A percentile compares a stretch with the other conserved stretches of the same genome.
These are phyloP conservation scores for Crocodylus rhombifer DNA, from an alignment of 2,797 vertebrate species.

Conservation along the genomic window DNA sequence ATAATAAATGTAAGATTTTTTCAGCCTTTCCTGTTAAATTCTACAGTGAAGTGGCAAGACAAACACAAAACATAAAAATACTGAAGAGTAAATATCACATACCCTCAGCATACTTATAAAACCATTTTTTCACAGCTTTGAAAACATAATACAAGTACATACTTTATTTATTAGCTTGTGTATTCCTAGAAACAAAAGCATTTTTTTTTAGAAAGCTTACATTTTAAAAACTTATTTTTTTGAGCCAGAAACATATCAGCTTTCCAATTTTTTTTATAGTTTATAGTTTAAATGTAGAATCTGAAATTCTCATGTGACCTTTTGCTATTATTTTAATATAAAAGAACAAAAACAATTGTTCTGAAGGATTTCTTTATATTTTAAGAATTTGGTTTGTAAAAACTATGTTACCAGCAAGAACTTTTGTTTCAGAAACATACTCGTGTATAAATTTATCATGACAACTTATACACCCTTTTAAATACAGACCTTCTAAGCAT, in stretches of 20 bases:
- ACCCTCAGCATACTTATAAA: conserved; percentile 28
- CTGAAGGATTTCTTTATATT: conserved; percentile 38
- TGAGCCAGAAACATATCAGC: not conserved
- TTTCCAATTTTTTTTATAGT: conserved; percentile 24
- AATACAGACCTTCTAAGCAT: conserved; percentile 21
- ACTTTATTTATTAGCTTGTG: conserved; percentile 34
- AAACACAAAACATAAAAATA: not conserved
- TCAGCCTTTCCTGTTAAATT: conserved; percentile 50
- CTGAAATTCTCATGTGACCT: not conserved
- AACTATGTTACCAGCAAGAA: not conserved
- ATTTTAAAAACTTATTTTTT: conserved; percentile 47
- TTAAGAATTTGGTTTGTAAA: not conserved
- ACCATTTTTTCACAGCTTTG: conserved; percentile 27
- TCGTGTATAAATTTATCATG: conserved; percentile 26
- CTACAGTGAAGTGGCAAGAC: conserved; percentile 9
- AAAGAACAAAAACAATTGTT: conserved; percentile 33
- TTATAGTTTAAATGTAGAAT: conserved; percentile 11
- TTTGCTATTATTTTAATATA: conserved; percentile 9
- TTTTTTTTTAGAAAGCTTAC: conserved; percentile 17
- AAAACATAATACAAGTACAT: conserved; percentile 54
- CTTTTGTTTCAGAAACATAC: conserved; percentile 29
- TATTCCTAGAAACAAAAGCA: conserved; percentile 53
- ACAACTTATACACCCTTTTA: not conserved
- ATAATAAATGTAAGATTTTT: conserved; percentile 16
- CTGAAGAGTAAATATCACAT: not conserved